phyloP scores from a whole-genome alignment of 1,140 invertebrate species.

The Papilio xuthus region DNA sequence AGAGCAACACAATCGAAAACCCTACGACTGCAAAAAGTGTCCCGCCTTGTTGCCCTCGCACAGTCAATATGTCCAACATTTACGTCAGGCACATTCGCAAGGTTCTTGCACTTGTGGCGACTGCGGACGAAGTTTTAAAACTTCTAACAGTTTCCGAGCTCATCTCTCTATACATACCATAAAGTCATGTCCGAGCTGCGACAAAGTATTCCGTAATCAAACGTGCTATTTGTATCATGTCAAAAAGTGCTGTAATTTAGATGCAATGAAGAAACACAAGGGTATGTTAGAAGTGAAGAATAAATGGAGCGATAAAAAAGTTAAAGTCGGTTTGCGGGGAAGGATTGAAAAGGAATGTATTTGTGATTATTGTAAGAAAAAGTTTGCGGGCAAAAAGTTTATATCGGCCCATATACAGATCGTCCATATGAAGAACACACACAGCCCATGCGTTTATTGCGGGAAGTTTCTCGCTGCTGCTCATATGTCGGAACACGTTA shows the following conservation, averaged over 20 bases:
- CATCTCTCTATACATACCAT: slow-evolving; percentile 55
- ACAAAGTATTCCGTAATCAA: slow-evolving; percentile 64
- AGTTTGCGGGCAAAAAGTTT: slow-evolving; percentile 62
- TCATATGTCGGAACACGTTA: slow-evolving; percentile 67
- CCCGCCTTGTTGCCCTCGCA: slow-evolving; percentile 50
- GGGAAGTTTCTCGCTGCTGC: slow-evolving; percentile 64
- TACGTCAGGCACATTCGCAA: slow-evolving; percentile 49
- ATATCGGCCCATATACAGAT: slow-evolving; percentile 68
- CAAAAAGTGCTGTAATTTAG: slow-evolving; percentile 59
- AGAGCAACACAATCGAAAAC: slow-evolving; percentile 48
- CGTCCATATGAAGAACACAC: slow-evolving; percentile 68
- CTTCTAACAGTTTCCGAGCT: slow-evolving; percentile 52
- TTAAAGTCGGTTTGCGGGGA: slow-evolving; percentile 62
- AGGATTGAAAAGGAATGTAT: slow-evolving; percentile 57
- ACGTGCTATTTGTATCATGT: slow-evolving; percentile 64
- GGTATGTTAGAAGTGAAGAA: slow-evolving; percentile 56
- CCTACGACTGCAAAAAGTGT: slow-evolving; percentile 63
- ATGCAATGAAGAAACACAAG: slow-evolving; percentile 48
- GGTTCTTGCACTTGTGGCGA: slow-evolving; percentile 58
- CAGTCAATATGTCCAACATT: slow-evolving; percentile 50
- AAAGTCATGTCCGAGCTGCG: slow-evolving; percentile 63
- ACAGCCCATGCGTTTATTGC: slow-evolving; percentile 65
- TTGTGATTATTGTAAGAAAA: slow-evolving; percentile 69
- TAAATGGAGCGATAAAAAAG: slow-evolving; percentile 47
- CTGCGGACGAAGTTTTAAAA: slow-evolving; percentile 62